phyloP scores from a whole-genome alignment of 1,140 invertebrate species.

The Hyposmocoma kahamanoa region DNA sequence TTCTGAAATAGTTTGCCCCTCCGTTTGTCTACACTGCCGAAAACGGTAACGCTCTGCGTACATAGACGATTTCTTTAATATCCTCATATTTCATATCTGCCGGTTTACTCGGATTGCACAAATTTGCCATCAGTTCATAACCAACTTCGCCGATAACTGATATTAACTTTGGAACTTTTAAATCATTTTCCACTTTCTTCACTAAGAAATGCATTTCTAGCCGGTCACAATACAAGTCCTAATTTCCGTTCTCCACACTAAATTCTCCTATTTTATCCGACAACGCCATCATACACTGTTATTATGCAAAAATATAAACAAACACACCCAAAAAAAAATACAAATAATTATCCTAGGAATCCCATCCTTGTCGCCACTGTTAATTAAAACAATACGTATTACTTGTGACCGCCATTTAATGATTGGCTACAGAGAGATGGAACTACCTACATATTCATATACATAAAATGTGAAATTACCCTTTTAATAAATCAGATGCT shows the following conservation, averaged over 20 bases:
- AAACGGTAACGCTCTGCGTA: background rate
- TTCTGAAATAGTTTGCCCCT: constrained; percentile 1
- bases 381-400: background rate
- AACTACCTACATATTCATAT: background rate
- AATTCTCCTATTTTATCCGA: background rate
- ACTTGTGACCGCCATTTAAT: background rate
- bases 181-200: background rate
- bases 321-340: background rate
- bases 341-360: no score
- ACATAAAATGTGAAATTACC: no score
- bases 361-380: background rate
- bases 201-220: constrained; percentile 1
- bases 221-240: background rate
- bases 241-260: background rate
- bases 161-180: background rate
- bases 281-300: background rate
- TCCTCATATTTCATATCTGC: background rate
- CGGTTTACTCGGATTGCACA: constrained; percentile 1
- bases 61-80: background rate
- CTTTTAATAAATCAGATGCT: no score
- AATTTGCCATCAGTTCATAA: background rate
- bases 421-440: background rate
- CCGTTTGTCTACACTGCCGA: background rate
- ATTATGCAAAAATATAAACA: background rate
- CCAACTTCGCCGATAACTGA: background rate